Evolutionary conservation across 2,113 vertebrate genomes (phyloP).

Genomic region (human (Homo sapiens)): DNA sequence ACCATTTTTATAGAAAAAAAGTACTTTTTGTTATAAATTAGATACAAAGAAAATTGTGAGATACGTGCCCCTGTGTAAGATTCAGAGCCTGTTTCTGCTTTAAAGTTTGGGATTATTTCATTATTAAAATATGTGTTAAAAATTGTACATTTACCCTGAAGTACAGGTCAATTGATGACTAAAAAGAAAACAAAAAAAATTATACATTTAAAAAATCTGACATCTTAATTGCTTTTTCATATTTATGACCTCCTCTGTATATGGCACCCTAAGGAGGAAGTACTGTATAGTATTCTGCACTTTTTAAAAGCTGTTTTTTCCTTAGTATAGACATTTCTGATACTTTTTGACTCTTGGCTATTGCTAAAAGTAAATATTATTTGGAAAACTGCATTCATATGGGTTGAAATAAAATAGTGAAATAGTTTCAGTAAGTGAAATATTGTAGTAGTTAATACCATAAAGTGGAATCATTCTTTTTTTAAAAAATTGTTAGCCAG

Average conservation of each 20-base stretch:
- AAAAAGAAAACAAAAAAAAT: too few relatives aligned
- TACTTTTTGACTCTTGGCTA: not conserved
- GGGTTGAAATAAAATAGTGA: not conserved
- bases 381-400: not conserved
- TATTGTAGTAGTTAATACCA: not conserved
- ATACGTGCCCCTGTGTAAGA: not conserved
- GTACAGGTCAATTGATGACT: too few relatives aligned
- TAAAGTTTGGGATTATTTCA: constrained; percentile 47
- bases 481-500: not conserved
- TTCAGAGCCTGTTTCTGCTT: not conserved
- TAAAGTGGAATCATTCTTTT: not conserved
- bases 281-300: not conserved
- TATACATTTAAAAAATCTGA: not conserved
- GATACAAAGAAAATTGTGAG: constrained; percentile 10
- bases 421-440: not conserved
- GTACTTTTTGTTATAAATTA: constrained; percentile 31
- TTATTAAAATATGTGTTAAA: constrained; percentile 34
- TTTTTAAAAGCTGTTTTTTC: constrained; percentile 31
- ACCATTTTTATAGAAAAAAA: constrained; percentile 20
- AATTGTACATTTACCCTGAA: not conserved
- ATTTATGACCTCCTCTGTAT: not conserved
- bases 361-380: constrained; percentile 30
- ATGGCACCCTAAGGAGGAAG: not conserved
- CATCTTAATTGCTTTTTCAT: not conserved
- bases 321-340: constrained; percentile 1